A percentile compares a stretch with the other conserved stretches of the same genome.
These are phyloP conservation scores for Unio delphinus DNA, from an alignment of 2,888 invertebrate genomes.

Conservation along the genomic window DNA sequence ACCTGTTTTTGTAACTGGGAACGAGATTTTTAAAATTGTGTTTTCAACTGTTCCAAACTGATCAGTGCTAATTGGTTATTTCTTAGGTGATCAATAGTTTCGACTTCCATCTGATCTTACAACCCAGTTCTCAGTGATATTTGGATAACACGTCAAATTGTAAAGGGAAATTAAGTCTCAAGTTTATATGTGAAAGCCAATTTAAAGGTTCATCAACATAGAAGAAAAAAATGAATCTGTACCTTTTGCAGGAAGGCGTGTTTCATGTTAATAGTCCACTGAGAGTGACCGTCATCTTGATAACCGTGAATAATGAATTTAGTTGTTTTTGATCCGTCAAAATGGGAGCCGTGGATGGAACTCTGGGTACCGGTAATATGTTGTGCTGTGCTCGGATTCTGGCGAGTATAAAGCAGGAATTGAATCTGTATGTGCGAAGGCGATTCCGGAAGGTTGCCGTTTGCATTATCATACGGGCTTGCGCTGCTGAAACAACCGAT, in stretches of 20 bases:
- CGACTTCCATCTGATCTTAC: too few species aligned
- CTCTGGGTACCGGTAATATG: constrained; percentile 71
- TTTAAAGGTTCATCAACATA: not conserved
- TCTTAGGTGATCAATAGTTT: too few species aligned
- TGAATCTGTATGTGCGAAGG: constrained; percentile 30
- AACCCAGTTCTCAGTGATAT: not conserved
- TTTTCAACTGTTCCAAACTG: too few species aligned
- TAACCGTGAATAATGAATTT: constrained; percentile 95
- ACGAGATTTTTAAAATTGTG: too few species aligned
- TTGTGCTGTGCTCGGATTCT: constrained; percentile 12
- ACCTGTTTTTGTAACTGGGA: too few species aligned
- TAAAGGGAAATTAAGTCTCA: not conserved
- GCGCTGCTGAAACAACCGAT: constrained; percentile 43
- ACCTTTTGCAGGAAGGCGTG: constrained; percentile 91
- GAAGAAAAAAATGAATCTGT: constrained; percentile 61
- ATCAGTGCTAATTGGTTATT: too few species aligned
- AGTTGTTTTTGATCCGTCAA: constrained; percentile 84
- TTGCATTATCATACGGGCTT: constrained; percentile 33
- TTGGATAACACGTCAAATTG: not conserved
- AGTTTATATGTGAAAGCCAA: not conserved
- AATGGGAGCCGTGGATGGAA: constrained; percentile 82
- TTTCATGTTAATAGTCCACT: constrained; percentile 95
- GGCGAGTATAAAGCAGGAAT: constrained; percentile 31
- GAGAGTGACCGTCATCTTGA: constrained; percentile 86
- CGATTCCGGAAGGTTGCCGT: constrained; percentile 34